Base-by-base conservation (phyloP, 2,888 invertebrate species). In the Drosophila niveifrons region DNA sequence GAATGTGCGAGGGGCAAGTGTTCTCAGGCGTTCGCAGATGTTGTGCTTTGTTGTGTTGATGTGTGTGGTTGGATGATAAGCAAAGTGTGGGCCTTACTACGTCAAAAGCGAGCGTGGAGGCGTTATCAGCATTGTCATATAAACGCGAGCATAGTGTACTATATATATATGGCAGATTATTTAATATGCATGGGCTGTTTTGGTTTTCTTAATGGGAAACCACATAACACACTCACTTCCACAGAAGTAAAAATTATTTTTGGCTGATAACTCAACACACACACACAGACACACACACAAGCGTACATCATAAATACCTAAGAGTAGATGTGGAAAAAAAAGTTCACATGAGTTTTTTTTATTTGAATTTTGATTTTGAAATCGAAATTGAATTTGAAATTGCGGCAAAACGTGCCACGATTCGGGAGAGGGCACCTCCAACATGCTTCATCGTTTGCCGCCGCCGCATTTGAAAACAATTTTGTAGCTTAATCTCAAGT, bases 401-500 rank as follows among this genome's bases (percentile, higher is more conserved):
- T 51, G 52, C 18, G 23, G 23, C 23, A 48, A 75, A 57, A 71
- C 63, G 63, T 67, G 66, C 59, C 63, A 44, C 11, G 63, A 50
- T n/a, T 53, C 47, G 28, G 47, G 18, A 51, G 18, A 51, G 59
- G 52, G 36, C 67, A 59, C 72, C 63, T 72, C 34, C 65, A 61
- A 56, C 34, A 43, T 39, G 70, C 58, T 36, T 34, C 34, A 44
- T n/a, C n/a, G 15, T 47, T 48, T n/a, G n/a, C 23, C 23, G 34
- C 58, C 52, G 62, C 18, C 65, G 57, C 67, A 85, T 74, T 77
- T 85, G 72, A 82, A 82, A 82, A 75, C 73, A 81, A 75, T 69
- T 78, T 72, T 69, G 44, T 68, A 51, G 46, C 71, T 68, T 88
- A 86, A 86, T 86, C 88, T 88, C 63, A 67, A 88, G 84, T 86